Evolutionary conservation across 2,888 invertebrate genomes (phyloP).

Genomic region (Digitonthophagus gazella): DNA sequence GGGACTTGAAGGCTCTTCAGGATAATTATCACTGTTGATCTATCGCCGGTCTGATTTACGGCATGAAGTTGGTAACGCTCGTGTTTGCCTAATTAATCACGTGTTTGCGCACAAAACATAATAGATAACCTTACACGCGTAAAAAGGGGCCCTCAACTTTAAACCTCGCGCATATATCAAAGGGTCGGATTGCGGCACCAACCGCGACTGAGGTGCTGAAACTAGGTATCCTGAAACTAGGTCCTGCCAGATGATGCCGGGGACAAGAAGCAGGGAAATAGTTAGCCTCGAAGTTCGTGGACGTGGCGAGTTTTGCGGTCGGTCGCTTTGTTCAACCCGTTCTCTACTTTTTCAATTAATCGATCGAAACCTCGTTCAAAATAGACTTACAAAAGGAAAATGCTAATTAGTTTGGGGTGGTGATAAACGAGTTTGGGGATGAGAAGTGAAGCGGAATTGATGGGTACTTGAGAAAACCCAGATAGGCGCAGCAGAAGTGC

Average conservation of each 20-base stretch:
- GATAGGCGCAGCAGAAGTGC: neutral
- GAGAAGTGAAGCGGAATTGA: neutral
- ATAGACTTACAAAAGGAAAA: neutral
- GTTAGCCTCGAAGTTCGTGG: neutral
- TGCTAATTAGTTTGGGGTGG: neutral
- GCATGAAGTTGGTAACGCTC: slow-evolving; percentile 22
- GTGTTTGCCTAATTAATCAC: slow-evolving; percentile 25
- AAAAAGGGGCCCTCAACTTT: slow-evolving; percentile 11
- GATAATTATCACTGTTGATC: slow-evolving; percentile 25
- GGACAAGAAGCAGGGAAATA: neutral
- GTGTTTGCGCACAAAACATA: slow-evolving; percentile 17
- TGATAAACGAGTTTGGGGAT: neutral
- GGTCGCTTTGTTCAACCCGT: neutral
- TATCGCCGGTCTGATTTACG: slow-evolving; percentile 23
- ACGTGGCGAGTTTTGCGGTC: neutral
- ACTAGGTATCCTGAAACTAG: neutral
- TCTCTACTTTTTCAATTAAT: neutral
- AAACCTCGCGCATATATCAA: slow-evolving; percentile 15
- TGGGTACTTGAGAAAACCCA: neutral
- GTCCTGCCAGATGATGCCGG: neutral
- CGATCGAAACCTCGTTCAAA: neutral
- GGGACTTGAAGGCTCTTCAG: neutral
- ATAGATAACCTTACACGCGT: slow-evolving; percentile 13
- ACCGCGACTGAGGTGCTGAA: neutral
- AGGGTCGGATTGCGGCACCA: slow-evolving; percentile 7